A percentile compares a stretch with the other conserved stretches of the same genome.
phyloP scores from a whole-genome alignment of 2,888 invertebrate genomes.

The Drosophila falleni region DNA sequence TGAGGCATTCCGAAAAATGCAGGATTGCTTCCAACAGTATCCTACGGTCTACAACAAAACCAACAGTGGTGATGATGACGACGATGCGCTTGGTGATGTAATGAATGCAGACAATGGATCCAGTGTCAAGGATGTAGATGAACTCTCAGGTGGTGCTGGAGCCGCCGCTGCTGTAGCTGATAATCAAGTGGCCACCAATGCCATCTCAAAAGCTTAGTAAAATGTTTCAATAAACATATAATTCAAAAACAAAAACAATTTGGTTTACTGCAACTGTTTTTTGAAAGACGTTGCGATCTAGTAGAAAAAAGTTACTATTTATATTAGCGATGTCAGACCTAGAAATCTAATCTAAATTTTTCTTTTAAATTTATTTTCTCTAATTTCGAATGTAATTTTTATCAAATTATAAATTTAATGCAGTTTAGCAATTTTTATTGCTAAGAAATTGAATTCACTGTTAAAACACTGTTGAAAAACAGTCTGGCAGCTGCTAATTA shows the following conservation, averaged over 20 bases:
- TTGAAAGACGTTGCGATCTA: too few species aligned
- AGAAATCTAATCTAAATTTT: too few species aligned
- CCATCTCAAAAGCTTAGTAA: constrained; percentile 16
- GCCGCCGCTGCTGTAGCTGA: constrained; percentile 13
- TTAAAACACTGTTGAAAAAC: background rate
- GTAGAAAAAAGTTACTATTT: too few species aligned
- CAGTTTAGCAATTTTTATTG: too few species aligned
- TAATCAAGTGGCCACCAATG: constrained; percentile 1
- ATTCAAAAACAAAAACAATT: background rate
- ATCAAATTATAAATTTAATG: too few species aligned
- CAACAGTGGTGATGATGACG: constrained; percentile 88
- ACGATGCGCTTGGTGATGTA: constrained; percentile 82
- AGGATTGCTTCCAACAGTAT: constrained; percentile 94
- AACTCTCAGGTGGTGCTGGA: constrained; percentile 51
- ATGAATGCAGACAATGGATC: constrained; percentile 63
- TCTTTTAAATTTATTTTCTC: too few species aligned
- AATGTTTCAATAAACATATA: constrained; percentile 8
- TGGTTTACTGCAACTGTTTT: too few species aligned
- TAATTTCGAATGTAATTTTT: too few species aligned
- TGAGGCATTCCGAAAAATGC: constrained; percentile 95
- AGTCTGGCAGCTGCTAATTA: background rate
- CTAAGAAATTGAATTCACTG: too few species aligned
- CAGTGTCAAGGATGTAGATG: constrained; percentile 56
- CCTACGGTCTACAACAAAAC: constrained; percentile 93
- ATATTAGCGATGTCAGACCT: too few species aligned